phyloP scores from a whole-genome alignment of 2,888 invertebrate genomes.

The Hirudinaria manillensis region DNA sequence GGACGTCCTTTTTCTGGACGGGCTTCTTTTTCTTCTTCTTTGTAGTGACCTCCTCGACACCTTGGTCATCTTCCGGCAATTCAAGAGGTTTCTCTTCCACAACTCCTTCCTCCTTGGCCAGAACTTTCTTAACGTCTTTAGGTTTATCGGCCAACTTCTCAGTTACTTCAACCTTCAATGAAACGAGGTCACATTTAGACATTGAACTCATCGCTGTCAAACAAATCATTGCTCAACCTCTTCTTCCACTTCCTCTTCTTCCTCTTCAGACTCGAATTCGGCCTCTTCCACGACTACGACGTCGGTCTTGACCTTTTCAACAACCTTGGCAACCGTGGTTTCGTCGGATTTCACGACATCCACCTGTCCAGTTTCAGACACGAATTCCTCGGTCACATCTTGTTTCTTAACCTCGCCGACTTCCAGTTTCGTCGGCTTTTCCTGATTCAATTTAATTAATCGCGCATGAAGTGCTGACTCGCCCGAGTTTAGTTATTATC shows the following conservation, averaged over 20 bases:
- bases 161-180: background rate
- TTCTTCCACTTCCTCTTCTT: constrained; percentile 11
- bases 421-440: background rate
- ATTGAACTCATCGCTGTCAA: background rate
- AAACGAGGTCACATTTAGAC: background rate
- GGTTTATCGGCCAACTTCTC: background rate
- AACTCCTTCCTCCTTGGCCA: background rate
- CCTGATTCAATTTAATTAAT: too few species aligned
- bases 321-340: background rate
- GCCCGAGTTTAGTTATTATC: too few species aligned
- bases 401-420: background rate
- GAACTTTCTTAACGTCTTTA: background rate
- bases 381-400: background rate
- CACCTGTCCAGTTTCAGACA: background rate
- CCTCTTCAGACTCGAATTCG: constrained; percentile 14
- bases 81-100: background rate
- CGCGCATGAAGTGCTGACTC: too few species aligned
- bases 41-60: too few species aligned
- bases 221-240: background rate
- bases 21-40: constrained; percentile 13
- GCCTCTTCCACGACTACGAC: constrained; percentile 9
- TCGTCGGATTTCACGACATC: background rate
- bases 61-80: too few species aligned
- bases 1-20: background rate
- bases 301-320: background rate